Evolutionary conservation across 2,797 vertebrate species (phyloP).

Genomic region (Crenuchus spilurus): DNA sequence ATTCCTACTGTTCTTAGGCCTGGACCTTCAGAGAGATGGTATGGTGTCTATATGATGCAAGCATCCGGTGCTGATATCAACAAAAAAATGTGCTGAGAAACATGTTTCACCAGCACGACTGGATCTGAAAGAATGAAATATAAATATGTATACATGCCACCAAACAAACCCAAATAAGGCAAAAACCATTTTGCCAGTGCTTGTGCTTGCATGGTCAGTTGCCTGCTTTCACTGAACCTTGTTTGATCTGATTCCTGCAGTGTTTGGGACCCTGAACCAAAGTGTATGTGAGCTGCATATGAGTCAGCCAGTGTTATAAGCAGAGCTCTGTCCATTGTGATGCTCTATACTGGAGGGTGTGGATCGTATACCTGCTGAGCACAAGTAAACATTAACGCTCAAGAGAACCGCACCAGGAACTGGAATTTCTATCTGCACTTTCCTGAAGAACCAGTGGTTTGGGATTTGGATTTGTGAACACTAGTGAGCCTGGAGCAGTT

Average conservation of each 20-base stretch:
- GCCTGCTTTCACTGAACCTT: not conserved
- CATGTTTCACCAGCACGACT: not conserved
- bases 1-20: not conserved
- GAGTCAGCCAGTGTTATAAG: not conserved
- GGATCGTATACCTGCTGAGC: not conserved
- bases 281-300: not conserved
- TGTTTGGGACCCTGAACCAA: not conserved
- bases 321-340: not conserved
- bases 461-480: not conserved
- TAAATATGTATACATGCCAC: not conserved
- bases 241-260: slow-evolving; percentile 10
- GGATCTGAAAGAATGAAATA: not conserved
- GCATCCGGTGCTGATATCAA: not conserved
- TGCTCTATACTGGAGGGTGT: not conserved
- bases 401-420: not conserved
- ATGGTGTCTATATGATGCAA: not conserved
- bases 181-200: not conserved
- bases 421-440: not conserved
- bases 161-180: not conserved
- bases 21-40: not conserved
- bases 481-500: no score
- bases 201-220: not conserved
- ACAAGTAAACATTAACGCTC: not conserved
- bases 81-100: not conserved
- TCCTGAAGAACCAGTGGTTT: not conserved